Evolutionary conservation across 1,140 invertebrate genomes (phyloP).

Genomic region (Sarcophaga peregrina): DNA sequence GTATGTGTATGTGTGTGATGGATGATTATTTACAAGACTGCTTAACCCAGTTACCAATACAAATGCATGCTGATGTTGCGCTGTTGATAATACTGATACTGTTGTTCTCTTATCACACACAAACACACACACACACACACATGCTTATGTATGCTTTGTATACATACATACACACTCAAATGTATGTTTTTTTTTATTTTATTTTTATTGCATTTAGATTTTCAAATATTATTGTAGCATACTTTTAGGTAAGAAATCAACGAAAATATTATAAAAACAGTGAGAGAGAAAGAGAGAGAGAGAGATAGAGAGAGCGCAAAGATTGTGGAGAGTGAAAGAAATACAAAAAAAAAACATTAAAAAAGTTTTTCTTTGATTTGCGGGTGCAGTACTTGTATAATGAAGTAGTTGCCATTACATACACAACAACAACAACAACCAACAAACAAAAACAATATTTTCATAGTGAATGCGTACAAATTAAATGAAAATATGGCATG

Average conservation of each 20-base stretch:
- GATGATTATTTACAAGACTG: neutral
- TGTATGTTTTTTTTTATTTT: neutral
- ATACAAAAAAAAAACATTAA: neutral
- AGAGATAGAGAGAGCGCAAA: neutral
- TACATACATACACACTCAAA: neutral
- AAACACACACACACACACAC: too few relatives aligned
- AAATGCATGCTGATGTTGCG: neutral
- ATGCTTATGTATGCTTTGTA: neutral
- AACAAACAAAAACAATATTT: neutral
- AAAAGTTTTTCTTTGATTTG: constrained; percentile 21
- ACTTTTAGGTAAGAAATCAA: constrained; percentile 16
- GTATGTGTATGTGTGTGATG: neutral
- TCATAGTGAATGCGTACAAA: constrained; percentile 18
- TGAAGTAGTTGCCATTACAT: constrained; percentile 26
- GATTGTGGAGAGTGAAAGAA: too few relatives aligned
- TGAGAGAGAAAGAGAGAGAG: neutral
- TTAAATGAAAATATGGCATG: constrained; percentile 22
- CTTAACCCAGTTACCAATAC: constrained; percentile 9
- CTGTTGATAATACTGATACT: too few relatives aligned
- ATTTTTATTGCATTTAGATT: constrained; percentile 12
- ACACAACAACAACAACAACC: neutral
- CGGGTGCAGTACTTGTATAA: neutral
- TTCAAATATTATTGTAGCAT: constrained; percentile 25
- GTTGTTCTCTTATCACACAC: too few relatives aligned
- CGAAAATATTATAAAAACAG: neutral